Conservation (phyloP, 2,113 vertebrate genomes). For the Gavia stellata region DNA sequence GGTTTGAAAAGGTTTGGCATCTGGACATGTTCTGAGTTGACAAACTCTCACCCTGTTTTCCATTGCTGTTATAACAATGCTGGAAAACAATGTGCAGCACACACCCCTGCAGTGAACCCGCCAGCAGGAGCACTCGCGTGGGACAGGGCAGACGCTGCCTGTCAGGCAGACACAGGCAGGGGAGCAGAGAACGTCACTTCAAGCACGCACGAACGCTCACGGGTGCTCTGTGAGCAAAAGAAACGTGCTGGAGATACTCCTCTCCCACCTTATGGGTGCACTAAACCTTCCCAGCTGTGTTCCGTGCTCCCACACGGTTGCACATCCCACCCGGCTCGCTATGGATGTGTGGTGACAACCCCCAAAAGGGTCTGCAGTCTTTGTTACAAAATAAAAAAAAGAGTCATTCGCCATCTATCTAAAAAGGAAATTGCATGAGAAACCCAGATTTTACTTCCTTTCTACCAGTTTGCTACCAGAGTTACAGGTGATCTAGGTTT, state of each 20-base stretch:
- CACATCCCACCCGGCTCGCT: background rate
- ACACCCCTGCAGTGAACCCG: background rate
- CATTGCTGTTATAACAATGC: background rate
- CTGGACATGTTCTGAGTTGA: background rate
- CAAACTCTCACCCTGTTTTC: background rate
- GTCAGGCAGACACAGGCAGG: background rate
- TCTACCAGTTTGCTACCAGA: background rate
- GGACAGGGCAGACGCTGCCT: background rate
- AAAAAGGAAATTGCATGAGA: background rate
- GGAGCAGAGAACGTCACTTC: background rate
- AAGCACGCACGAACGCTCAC: fast-evolving
- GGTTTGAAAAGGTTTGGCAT: background rate
- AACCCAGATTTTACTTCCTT: background rate
- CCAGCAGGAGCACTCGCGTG: fast-evolving
- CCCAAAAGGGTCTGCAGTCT: background rate
- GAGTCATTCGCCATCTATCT: background rate
- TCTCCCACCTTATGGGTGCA: background rate
- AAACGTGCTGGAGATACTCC: background rate
- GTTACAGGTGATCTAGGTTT: background rate
- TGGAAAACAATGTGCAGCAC: background rate
- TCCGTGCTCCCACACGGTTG: background rate
- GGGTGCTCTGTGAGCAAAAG: background rate
- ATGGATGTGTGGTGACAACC: fast-evolving
- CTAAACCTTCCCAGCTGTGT: background rate
- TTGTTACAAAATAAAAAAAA: background rate